These are phyloP conservation scores for Bovichtus variegatus DNA, from an alignment of 2,797 vertebrate species.

Conservation along the genomic window DNA sequence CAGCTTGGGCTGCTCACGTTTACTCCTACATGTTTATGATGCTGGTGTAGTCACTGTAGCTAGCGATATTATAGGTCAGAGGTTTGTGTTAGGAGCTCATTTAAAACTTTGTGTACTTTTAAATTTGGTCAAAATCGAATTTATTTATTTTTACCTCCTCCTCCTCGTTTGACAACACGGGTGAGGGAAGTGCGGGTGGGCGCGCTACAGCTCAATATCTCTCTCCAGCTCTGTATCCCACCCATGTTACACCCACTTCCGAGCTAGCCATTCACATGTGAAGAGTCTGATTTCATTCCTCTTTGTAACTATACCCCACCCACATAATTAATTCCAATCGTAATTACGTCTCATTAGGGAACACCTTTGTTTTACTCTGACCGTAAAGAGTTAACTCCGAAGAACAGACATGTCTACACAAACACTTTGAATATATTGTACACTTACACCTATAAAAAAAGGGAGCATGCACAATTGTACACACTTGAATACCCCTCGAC, in stretches of 20 bases:
- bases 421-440: constrained; percentile 25
- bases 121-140: neutral
- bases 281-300: constrained; percentile 6
- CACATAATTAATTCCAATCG: neutral
- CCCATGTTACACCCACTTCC: neutral
- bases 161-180: neutral
- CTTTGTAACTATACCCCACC: neutral
- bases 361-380: neutral
- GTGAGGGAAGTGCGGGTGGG: neutral
- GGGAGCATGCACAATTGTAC: constrained; percentile 37
- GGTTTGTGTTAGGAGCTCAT: neutral
- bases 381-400: neutral
- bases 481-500: constrained; percentile 62
- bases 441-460: constrained; percentile 23
- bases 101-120: neutral
- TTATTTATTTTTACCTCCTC: neutral
- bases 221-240: neutral
- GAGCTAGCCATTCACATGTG: neutral
- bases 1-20: neutral
- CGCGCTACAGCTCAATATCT: neutral
- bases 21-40: neutral
- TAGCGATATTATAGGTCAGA: neutral
- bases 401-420: constrained; percentile 4
- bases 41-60: neutral
- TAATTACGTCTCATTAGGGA: neutral